These are phyloP conservation scores for Pygoscelis adeliae DNA, from an alignment of 2,113 vertebrate genomes.

Conservation along the genomic window DNA sequence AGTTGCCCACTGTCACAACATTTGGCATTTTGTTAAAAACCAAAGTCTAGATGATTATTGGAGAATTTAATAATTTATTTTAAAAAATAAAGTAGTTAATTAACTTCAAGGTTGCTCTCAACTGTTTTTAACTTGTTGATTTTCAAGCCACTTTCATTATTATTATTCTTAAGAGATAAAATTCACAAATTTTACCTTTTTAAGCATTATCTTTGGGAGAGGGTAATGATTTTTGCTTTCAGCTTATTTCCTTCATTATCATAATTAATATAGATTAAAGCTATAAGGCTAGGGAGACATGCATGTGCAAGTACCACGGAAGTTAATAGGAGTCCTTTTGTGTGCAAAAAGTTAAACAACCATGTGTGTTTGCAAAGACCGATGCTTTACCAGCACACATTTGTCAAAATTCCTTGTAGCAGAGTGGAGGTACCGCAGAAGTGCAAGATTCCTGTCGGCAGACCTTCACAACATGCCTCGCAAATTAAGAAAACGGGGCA, in stretches of 20 bases:
- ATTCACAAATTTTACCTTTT: not conserved
- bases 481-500: not conserved
- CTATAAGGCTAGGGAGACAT: not conserved
- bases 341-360: accelerated
- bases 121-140: not conserved
- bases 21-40: not conserved
- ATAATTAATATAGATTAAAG: not conserved
- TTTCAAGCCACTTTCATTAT: not conserved
- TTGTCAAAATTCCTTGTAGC: not conserved
- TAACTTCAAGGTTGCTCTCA: not conserved
- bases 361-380: not conserved
- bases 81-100: not conserved
- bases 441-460: not conserved
- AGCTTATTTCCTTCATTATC: not conserved
- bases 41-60: not conserved
- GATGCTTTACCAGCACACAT: accelerated
- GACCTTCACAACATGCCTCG: not conserved
- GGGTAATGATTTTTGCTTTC: not conserved
- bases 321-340: not conserved
- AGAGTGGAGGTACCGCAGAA: not conserved
- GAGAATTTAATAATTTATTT: not conserved
- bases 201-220: not conserved
- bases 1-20: not conserved
- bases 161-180: not conserved
- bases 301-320: accelerated